Conservation (phyloP, 2,888 invertebrate genomes). For the Eupsilia transversa region DNA sequence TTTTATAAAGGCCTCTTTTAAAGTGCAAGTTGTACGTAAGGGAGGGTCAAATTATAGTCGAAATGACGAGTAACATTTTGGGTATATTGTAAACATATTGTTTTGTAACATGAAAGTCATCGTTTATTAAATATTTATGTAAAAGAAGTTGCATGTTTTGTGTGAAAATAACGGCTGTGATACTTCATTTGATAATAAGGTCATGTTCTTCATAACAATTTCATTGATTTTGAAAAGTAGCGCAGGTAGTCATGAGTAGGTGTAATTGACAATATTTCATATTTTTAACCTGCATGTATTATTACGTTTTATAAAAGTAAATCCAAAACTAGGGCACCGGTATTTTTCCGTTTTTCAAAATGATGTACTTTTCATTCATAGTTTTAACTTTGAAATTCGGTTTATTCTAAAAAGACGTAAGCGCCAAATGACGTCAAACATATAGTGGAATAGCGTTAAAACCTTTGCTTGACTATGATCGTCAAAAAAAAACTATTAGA, state of each 20-base stretch:
- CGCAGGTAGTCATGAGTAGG: neutral
- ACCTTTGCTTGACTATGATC: too few relatives aligned
- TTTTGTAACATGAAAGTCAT: slow-evolving; percentile 41
- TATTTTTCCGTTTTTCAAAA: too few relatives aligned
- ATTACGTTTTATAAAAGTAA: too few relatives aligned
- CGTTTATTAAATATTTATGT: slow-evolving; percentile 42
- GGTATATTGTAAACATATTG: slow-evolving; percentile 17
- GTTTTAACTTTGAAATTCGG: too few relatives aligned
- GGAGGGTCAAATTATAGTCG: neutral
- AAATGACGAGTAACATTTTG: neutral
- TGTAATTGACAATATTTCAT: too few relatives aligned
- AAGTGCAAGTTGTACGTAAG: neutral
- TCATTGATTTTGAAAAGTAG: neutral
- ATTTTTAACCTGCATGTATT: too few relatives aligned
- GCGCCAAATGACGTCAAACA: too few relatives aligned
- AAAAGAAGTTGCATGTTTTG: slow-evolving; percentile 27
- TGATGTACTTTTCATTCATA: too few relatives aligned
- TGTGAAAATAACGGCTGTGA: slow-evolving; percentile 25
- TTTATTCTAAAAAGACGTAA: too few relatives aligned
- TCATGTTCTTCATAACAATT: slow-evolving; percentile 26
- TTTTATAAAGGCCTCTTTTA: neutral
- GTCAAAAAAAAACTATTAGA: too few relatives aligned
- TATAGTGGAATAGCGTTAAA: too few relatives aligned
- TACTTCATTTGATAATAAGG: slow-evolving; percentile 31
- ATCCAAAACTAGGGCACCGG: too few relatives aligned